Base-by-base conservation (phyloP, 2,113 vertebrate species). In the Sciurus niger region DNA sequence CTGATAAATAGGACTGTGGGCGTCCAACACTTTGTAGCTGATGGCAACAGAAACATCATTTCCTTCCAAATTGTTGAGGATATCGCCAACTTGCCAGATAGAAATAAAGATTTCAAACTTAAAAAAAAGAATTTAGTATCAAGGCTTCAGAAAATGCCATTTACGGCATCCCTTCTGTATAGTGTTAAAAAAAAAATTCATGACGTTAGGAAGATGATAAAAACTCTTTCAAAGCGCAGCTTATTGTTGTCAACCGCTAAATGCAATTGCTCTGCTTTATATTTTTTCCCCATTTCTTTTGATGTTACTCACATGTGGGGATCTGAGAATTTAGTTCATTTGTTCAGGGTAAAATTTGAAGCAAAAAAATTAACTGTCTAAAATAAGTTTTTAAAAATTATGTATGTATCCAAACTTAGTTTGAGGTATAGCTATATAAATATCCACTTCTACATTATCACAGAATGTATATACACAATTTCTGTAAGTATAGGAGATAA, bases 91-190 rank as follows among this genome's bases (percentile, higher is more conserved):
- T 93, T 94, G 58, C 82, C 96, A 90, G 48, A 84, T 4, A 88
- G 73, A 72, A 87, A 90, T 65, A 97, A 87, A 84, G 80, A 88
- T 92, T 90, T 93, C 76, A 80, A 48, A 86, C 60, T 80, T 96
- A 87, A 79, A 90, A n/a, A n/a, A n/a, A n/a, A n/a, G n/a, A n/a
- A n/a, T n/a, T n/a, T n/a, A n/a, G n/a, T n/a, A n/a, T n/a, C n/a
- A n/a, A n/a, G n/a, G n/a, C n/a, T n/a, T n/a, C n/a, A n/a, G n/a
- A n/a, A n/a, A 97, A 97, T 98, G 98, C 98, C 98, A 97, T 98
- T 98, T 96, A 96, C 70, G 98, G 98, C 98, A 98, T 98, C 58
- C 84, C 82, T 98, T 97, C 96, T 98, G 96, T 96, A 97, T 86
- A 90, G 84, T 97, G 22, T 93, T n/a, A n/a, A 91, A 89, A 91